Conservation (phyloP, 2,888 invertebrate genomes). For the Eilema griseolum region DNA sequence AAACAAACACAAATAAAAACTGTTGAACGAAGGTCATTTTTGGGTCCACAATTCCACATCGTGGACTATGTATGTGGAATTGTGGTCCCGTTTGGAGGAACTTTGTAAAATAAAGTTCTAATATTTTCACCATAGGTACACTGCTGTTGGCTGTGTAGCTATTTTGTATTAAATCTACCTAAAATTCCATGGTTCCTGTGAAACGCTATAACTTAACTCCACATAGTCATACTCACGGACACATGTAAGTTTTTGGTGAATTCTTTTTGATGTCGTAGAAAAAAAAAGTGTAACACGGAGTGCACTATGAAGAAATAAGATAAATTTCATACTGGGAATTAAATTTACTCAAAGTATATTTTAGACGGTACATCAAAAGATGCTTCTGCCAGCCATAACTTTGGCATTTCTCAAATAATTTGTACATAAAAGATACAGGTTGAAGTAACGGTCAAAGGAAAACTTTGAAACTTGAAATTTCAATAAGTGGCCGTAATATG, state of each 20-base stretch:
- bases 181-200: too few species aligned
- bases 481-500: not conserved
- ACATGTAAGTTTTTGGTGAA: too few species aligned
- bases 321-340: not conserved
- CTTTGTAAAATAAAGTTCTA: not conserved
- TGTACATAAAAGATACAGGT: not conserved
- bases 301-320: not conserved
- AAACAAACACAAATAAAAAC: not conserved
- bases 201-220: too few species aligned
- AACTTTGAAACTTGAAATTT: not conserved
- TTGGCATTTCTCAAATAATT: not conserved
- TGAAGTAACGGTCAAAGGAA: not conserved
- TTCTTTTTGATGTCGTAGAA: too few species aligned
- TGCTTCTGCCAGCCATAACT: not conserved
- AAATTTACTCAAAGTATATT: not conserved
- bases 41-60: too few species aligned
- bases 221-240: too few species aligned
- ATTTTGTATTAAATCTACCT: too few species aligned
- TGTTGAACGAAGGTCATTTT: slow-evolving; percentile 2
- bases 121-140: not conserved
- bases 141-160: too few species aligned
- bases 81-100: too few species aligned
- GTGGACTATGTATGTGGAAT: too few species aligned
- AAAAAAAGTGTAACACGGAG: not conserved
- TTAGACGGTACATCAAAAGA: not conserved